Evolutionary conservation across 2,113 vertebrate genomes (phyloP).

Genomic region (Cryptomyrus ogoouensis): DNA sequence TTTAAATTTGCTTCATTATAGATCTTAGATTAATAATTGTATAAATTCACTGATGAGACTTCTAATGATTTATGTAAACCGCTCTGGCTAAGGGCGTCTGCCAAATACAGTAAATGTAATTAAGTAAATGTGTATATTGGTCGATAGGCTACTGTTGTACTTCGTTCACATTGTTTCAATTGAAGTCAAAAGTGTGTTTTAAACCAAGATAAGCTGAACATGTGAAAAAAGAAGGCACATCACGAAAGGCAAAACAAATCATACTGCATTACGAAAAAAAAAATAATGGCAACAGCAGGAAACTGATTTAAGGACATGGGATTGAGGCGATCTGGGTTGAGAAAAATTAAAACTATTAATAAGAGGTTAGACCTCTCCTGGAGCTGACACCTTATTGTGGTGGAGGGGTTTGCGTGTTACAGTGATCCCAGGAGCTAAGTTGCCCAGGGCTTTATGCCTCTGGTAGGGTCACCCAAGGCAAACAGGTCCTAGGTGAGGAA

Average conservation of each 20-base stretch:
- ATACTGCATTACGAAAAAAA: background rate
- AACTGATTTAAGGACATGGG: background rate
- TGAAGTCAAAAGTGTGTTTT: background rate
- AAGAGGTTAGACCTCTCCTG: background rate
- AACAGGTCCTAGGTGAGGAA: no score
- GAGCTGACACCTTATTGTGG: no score
- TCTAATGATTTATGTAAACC: no score
- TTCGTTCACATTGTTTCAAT: background rate
- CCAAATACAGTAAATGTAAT: background rate
- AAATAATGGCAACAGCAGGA: slow-evolving; percentile 4
- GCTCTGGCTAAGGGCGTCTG: no score
- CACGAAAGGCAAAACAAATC: background rate
- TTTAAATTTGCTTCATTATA: background rate
- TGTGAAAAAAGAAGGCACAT: background rate
- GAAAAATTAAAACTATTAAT: slow-evolving; percentile 12
- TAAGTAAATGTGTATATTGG: background rate
- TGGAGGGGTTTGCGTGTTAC: no score
- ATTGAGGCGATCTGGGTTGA: background rate
- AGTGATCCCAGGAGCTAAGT: no score
- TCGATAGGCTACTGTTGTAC: background rate
- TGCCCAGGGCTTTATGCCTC: no score
- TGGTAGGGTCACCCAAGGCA: no score
- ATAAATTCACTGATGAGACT: no score
- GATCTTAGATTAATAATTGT: background rate
- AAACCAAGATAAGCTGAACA: background rate